Conservation (phyloP, 2,113 vertebrate species). For the Sebastes schlegelii region DNA sequence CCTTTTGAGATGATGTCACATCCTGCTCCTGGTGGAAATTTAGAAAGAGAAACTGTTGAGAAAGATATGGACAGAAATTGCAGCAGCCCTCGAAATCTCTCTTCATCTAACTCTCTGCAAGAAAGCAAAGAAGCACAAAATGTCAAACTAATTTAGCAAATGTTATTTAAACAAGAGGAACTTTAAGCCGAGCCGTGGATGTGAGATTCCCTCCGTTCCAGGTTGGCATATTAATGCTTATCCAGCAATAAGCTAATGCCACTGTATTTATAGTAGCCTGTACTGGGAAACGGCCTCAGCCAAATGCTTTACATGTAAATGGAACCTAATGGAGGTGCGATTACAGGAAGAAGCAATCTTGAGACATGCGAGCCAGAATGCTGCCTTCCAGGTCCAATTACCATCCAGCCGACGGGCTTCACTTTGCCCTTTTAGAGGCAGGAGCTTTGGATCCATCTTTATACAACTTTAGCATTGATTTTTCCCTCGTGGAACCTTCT, state of each 20-base stretch:
- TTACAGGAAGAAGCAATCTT: conserved; percentile 40
- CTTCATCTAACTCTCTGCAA: neutral
- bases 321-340: conserved; percentile 35
- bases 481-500: conserved; percentile 37
- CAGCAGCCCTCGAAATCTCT: too few relatives aligned
- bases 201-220: neutral
- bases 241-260: neutral
- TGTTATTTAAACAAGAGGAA: neutral
- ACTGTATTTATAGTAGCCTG: neutral
- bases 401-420: conserved; percentile 2
- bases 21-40: too few relatives aligned
- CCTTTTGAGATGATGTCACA: too few relatives aligned
- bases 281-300: neutral
- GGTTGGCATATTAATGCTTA: neutral
- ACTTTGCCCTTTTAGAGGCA: conserved; percentile 33
- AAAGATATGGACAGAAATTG: too few relatives aligned
- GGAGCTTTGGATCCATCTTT: conserved; percentile 16
- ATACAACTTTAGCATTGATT: conserved; percentile 51
- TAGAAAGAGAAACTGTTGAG: too few relatives aligned
- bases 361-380: conserved; percentile 19
- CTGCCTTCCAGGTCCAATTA: conserved; percentile 42
- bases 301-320: conserved; percentile 1
- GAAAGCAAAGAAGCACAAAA: neutral
- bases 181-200: neutral
- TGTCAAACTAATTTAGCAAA: neutral